A percentile compares a stretch with the other conserved stretches of the same genome.
These are phyloP conservation scores for Brachyptera putata DNA, from an alignment of 2,888 invertebrate species.

Conservation along the genomic window DNA sequence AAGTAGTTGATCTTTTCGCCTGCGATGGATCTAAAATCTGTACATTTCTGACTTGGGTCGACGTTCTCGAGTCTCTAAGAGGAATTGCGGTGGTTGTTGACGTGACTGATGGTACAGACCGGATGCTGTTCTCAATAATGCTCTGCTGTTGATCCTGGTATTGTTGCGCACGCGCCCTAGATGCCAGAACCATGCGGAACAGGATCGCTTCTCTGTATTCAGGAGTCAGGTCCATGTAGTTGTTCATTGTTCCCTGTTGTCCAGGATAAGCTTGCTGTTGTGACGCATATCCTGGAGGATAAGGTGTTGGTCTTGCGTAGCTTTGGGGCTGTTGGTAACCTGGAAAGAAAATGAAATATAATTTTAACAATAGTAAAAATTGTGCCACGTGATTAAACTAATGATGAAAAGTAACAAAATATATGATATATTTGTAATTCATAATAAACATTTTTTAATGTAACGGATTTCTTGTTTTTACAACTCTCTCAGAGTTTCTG, in stretches of 20 bases:
- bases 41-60: slow-evolving; percentile 35
- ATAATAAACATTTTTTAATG: no score
- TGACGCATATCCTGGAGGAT: slow-evolving; percentile 14
- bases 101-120: neutral
- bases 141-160: slow-evolving; percentile 14
- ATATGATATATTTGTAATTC: no score
- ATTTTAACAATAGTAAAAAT: no score
- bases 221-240: slow-evolving; percentile 25
- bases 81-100: slow-evolving; percentile 9
- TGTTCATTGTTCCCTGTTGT: slow-evolving; percentile 4
- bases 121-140: slow-evolving; percentile 12
- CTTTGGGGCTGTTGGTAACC: neutral
- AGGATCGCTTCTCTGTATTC: slow-evolving; percentile 30
- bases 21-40: slow-evolving; percentile 35
- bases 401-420: no score
- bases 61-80: neutral
- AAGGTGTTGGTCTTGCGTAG: neutral
- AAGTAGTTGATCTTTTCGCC: slow-evolving; percentile 30
- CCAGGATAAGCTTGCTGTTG: slow-evolving; percentile 4
- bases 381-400: no score
- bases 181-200: slow-evolving; percentile 28
- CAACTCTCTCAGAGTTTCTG: no score
- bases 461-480: no score
- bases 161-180: slow-evolving; percentile 26
- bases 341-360: no score